Conservation (phyloP, 2,888 invertebrate genomes). For the Aphodius sticticus region DNA sequence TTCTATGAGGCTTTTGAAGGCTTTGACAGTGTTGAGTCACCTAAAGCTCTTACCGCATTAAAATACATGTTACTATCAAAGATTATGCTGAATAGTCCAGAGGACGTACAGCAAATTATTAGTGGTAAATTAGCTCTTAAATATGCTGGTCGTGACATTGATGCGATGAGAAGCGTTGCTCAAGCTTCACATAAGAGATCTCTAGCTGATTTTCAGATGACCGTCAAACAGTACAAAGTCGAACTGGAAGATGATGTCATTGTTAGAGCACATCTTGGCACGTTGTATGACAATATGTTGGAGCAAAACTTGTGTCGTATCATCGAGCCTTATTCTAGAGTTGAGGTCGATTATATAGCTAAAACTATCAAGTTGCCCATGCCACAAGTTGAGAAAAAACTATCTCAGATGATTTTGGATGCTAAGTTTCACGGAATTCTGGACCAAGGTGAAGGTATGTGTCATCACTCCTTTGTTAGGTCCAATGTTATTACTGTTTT, state of each 20-base stretch:
- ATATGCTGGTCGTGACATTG: constrained; percentile 93
- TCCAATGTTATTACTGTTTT: background rate
- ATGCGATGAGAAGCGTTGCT: constrained; percentile 98
- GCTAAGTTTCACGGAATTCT: constrained; percentile 96
- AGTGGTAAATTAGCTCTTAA: constrained; percentile 97
- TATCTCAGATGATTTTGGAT: constrained; percentile 99
- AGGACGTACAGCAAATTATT: constrained; percentile 94
- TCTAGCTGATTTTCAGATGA: constrained; percentile 93
- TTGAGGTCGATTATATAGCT: constrained; percentile 93
- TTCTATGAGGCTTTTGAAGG: constrained; percentile 99
- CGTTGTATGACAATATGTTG: constrained; percentile 97
- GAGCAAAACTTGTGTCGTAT: constrained; percentile 99
- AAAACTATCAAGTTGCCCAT: constrained; percentile 89
- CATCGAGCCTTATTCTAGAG: constrained; percentile 98
- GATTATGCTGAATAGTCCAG: constrained; percentile 97
- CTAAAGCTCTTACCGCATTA: constrained; percentile 91
- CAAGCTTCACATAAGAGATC: constrained; percentile 96
- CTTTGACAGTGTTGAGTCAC: constrained; percentile 93
- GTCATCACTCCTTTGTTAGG: background rate
- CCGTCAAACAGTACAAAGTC: constrained; percentile 83
- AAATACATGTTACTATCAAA: constrained; percentile 99
- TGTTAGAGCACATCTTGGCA: constrained; percentile 94
- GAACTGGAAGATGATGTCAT: constrained; percentile 97
- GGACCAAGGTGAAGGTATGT: constrained; percentile 90
- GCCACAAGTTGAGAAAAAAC: constrained; percentile 95